Base-by-base conservation (phyloP, 2,888 invertebrate genomes). In the Drosophila sordidula region DNA sequence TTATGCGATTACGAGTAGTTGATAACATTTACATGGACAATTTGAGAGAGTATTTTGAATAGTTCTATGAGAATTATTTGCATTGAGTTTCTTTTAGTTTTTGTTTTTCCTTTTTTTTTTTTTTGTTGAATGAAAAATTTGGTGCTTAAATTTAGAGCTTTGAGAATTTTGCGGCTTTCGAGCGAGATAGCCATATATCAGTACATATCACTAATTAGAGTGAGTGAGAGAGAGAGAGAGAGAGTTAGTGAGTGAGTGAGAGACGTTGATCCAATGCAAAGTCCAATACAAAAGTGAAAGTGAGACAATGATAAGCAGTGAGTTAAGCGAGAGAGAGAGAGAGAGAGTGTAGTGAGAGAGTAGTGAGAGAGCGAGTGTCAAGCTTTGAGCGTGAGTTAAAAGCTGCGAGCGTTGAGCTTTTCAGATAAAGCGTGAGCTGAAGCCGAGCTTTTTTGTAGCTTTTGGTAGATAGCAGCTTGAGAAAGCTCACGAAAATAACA, bases 1-100 rank as follows among this genome's bases (percentile, higher is more conserved):
- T 52, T 69, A 72, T 73, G 65, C 78, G 75, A 57, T 63, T 68
- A 72, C 63, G 67, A 72, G 9, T 71, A 71, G 76, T 70, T 62
- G 45, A 50, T 63, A 74, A 72, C 74, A 75, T 75, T 75, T 76
- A 82, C 71, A 87, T 75, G 70, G 58, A 79, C 76, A 80, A 77
- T 76, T 70, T 67, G 55, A 70, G 45, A 77, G 12, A 52, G 63
- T 49, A 67, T 47, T 36, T 66, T 55, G 62, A 55, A 51, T 63
- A 54, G 41, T 55, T 39, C 42, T 52, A 47, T 74, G 63, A 69
- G 51, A 67, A 38, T 45, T 32, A 58, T 47, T 36, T 29, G 45
- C 29, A 47, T 34, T 9, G 9, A 29, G 29, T 29, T 29, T 29
- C 29, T 16, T 36, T 16, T 32, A 47, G 18, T 45, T 51, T 50